A percentile compares a stretch with the other conserved stretches of the same genome.
These are phyloP conservation scores for Pimpla rufipes DNA, from an alignment of 2,888 invertebrate species.

Conservation along the genomic window DNA sequence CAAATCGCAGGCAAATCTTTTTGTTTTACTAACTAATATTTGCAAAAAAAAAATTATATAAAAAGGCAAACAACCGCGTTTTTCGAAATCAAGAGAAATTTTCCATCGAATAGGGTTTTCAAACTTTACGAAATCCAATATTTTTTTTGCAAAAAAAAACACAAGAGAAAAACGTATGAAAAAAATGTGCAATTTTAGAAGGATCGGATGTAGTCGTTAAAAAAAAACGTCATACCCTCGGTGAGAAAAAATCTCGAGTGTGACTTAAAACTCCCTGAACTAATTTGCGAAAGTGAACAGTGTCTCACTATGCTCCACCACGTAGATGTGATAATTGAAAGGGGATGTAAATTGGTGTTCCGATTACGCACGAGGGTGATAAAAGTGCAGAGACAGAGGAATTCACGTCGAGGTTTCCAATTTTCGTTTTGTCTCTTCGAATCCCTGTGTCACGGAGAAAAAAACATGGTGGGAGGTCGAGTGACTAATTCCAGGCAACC, in stretches of 20 bases:
- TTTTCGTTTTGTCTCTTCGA: neutral
- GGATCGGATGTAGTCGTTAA: no score
- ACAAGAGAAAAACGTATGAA: no score
- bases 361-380: neutral
- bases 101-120: no score
- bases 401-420: neutral
- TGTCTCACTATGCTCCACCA: neutral
- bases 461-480: slow-evolving; percentile 26
- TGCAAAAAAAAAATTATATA: no score
- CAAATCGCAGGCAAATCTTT: no score
- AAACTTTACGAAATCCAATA: no score
- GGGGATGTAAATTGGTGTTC: slow-evolving; percentile 30
- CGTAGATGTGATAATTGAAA: slow-evolving; percentile 6
- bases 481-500: slow-evolving; percentile 27
- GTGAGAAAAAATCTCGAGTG: neutral
- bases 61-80: no score
- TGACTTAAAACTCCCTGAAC: neutral
- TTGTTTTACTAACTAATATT: no score
- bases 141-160: no score
- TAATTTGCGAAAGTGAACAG: neutral
- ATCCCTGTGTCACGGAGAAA: slow-evolving; percentile 4
- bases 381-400: neutral
- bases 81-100: no score
- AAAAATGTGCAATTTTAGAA: no score
- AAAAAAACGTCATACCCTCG: no score